Conservation (phyloP, 2,113 vertebrate species). For the Paratilapia polleni region DNA sequence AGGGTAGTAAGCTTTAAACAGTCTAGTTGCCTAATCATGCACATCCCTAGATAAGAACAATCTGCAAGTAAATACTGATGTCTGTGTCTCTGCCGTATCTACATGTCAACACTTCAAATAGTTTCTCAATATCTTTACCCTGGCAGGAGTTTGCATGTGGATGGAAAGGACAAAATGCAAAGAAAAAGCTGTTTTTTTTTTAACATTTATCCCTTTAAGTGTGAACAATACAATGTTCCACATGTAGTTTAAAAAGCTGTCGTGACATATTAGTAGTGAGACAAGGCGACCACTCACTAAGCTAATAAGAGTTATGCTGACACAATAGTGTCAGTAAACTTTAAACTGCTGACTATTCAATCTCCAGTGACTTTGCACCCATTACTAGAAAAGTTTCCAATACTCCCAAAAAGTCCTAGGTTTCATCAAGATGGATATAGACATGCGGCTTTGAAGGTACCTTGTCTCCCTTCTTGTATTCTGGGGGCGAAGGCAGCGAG, state of each 20-base stretch:
- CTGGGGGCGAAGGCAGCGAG: conserved; percentile 75
- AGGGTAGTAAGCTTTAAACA: background rate
- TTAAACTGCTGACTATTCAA: background rate
- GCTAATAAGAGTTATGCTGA: background rate
- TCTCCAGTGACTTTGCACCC: background rate
- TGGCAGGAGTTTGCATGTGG: background rate
- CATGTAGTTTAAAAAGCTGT: background rate
- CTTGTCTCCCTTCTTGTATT: conserved; percentile 84
- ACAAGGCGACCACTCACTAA: background rate
- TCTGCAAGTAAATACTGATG: background rate
- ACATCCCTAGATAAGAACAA: background rate
- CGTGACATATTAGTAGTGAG: background rate
- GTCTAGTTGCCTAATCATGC: background rate
- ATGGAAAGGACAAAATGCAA: background rate
- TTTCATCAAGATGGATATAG: background rate
- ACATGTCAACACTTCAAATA: fast-evolving
- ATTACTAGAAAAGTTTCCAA: background rate
- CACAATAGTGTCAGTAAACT: background rate
- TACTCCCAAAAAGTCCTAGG: background rate
- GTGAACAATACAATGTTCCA: too few species aligned
- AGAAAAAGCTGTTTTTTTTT: background rate
- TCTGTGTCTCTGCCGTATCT: background rate
- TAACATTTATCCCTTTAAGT: background rate
- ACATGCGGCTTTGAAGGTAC: conserved; percentile 59
- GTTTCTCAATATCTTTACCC: background rate